Conservation (phyloP, 2,888 invertebrate species). For the Conistra vaccinii region DNA sequence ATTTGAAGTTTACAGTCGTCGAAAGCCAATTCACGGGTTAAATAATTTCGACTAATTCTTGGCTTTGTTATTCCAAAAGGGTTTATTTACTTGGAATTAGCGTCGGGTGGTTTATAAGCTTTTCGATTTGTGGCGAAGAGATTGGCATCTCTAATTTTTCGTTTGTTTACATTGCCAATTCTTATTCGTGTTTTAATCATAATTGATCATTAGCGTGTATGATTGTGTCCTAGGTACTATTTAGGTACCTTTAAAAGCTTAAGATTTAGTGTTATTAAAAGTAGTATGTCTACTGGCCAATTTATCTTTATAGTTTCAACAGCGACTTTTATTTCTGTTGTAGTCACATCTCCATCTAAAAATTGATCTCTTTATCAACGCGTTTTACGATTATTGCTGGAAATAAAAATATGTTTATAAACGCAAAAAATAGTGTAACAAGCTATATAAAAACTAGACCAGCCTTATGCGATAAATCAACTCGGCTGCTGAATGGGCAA, state of each 20-base stretch:
- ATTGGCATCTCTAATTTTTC: constrained; percentile 19
- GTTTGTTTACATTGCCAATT: constrained; percentile 3
- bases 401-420: constrained; percentile 59
- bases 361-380: constrained; percentile 44
- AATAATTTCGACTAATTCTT: constrained; percentile 81
- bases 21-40: constrained; percentile 82
- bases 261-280: background rate
- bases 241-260: background rate
- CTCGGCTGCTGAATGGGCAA: constrained; percentile 73
- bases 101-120: constrained; percentile 57
- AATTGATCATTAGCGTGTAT: background rate
- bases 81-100: constrained; percentile 73
- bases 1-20: constrained; percentile 82
- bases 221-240: too few species aligned
- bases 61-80: constrained; percentile 73
- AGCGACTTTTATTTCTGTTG: constrained; percentile 17
- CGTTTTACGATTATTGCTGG: constrained; percentile 61
- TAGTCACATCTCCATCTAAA: constrained; percentile 24
- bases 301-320: constrained; percentile 4
- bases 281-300: background rate
- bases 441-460: constrained; percentile 66
- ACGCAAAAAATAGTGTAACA: constrained; percentile 39
- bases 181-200: background rate
- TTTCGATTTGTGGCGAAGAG: constrained; percentile 31
- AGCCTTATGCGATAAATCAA: constrained; percentile 71